Conservation (phyloP, 2,888 invertebrate species). For the Ctenicera cuprea region DNA sequence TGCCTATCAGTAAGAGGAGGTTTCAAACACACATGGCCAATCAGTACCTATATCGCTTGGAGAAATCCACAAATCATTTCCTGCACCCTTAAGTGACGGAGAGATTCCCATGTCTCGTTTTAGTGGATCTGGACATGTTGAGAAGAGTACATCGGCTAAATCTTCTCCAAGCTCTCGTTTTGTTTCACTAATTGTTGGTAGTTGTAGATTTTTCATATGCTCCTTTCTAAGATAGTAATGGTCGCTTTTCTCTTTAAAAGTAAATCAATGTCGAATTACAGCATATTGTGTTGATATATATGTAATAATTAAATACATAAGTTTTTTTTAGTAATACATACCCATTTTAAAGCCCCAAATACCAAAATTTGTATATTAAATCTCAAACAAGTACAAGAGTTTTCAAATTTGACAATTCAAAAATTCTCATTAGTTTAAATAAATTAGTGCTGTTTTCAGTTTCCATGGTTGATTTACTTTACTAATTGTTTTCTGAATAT, state of each 20-base stretch:
- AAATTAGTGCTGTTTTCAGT: too few species aligned
- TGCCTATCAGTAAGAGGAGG: conserved; percentile 69
- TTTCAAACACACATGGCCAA: conserved; percentile 69
- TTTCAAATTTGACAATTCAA: conserved; percentile 1
- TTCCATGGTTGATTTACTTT: too few species aligned
- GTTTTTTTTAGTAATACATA: not conserved
- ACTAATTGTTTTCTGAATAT: too few species aligned
- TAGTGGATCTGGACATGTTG: conserved; percentile 64
- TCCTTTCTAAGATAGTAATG: conserved; percentile 61
- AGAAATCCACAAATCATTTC: conserved; percentile 70
- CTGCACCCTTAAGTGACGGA: conserved; percentile 67
- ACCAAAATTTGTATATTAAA: conserved; percentile 1
- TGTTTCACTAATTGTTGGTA: conserved; percentile 69
- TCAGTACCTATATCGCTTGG: conserved; percentile 71
- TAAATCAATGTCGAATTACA: not conserved
- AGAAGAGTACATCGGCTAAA: conserved; percentile 68
- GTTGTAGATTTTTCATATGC: conserved; percentile 57
- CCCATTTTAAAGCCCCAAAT: conserved; percentile 5
- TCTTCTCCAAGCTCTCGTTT: conserved; percentile 64
- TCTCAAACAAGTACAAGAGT: not conserved
- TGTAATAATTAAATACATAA: too few species aligned
- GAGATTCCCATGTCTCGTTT: conserved; percentile 64
- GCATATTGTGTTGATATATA: not conserved
- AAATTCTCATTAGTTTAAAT: not conserved
- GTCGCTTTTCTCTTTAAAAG: conserved; percentile 58